phyloP scores from a whole-genome alignment of 2,113 vertebrate genomes.

The Brachirus orientalis region DNA sequence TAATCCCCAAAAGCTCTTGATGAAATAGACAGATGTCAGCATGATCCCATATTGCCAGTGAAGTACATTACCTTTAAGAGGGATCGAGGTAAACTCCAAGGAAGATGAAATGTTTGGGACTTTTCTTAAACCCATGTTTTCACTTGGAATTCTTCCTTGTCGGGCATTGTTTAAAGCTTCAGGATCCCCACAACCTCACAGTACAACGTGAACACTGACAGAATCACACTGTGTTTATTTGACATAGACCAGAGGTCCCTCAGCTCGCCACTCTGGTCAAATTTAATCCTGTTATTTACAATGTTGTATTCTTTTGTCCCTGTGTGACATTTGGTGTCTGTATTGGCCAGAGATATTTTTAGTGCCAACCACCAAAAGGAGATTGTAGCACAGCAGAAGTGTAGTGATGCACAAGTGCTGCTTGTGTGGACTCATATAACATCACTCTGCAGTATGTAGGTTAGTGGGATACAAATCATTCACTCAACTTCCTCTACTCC shows the following conservation, averaged over 20 bases:
- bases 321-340: constrained; percentile 49
- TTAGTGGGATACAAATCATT: constrained; percentile 52
- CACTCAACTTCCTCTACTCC: constrained; percentile 42
- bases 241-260: constrained; percentile 9
- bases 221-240: constrained; percentile 22
- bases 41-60: too few relatives aligned
- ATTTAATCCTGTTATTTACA: constrained; percentile 52
- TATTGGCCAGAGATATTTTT: constrained; percentile 61
- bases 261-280: constrained; percentile 20
- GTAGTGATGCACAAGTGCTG: constrained; percentile 38
- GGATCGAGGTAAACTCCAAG: not conserved
- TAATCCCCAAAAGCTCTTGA: too few relatives aligned
- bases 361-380: constrained; percentile 67
- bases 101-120: too few relatives aligned
- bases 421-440: constrained; percentile 38
- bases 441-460: constrained; percentile 39
- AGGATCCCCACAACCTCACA: not conserved
- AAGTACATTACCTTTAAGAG: too few relatives aligned
- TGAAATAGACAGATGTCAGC: too few relatives aligned
- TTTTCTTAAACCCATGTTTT: not conserved
- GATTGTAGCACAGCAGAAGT: constrained; percentile 47
- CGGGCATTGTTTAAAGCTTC: not conserved
- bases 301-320: constrained; percentile 49
- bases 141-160: not conserved
- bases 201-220: not conserved